These are phyloP conservation scores for Corythaixoides concolor DNA, from an alignment of 2,113 vertebrate genomes.

Conservation along the genomic window DNA sequence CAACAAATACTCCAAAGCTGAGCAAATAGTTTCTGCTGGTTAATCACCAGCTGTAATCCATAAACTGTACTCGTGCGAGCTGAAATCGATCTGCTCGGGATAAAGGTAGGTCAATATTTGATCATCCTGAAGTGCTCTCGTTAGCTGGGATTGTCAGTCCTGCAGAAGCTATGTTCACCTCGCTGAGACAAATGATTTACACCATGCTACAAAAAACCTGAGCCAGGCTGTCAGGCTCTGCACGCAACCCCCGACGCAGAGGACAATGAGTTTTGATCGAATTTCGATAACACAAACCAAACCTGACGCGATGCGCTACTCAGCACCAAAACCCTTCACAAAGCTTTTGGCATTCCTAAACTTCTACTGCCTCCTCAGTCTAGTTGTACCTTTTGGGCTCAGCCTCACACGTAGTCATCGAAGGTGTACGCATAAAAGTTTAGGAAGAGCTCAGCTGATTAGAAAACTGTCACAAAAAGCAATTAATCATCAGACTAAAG, in stretches of 20 bases:
- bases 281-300: neutral
- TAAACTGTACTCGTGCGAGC: neutral
- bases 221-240: neutral
- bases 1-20: constrained; percentile 17
- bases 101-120: constrained; percentile 22
- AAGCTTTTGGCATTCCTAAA: neutral
- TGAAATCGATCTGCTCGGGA: neutral
- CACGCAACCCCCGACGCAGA: fast-evolving
- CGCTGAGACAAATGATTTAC: neutral
- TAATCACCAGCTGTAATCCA: constrained; percentile 49
- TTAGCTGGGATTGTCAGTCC: constrained; percentile 4
- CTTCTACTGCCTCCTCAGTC: neutral
- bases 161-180: neutral
- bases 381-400: neutral
- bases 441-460: neutral
- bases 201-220: neutral
- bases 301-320: neutral
- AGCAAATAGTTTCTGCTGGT: neutral
- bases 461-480: neutral
- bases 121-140: neutral
- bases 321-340: neutral
- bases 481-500: neutral
- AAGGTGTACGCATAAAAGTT: neutral
- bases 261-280: neutral
- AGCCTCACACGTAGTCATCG: neutral